Evolutionary conservation across 2,888 invertebrate species (phyloP).

Genomic region (Agrochola circellaris): DNA sequence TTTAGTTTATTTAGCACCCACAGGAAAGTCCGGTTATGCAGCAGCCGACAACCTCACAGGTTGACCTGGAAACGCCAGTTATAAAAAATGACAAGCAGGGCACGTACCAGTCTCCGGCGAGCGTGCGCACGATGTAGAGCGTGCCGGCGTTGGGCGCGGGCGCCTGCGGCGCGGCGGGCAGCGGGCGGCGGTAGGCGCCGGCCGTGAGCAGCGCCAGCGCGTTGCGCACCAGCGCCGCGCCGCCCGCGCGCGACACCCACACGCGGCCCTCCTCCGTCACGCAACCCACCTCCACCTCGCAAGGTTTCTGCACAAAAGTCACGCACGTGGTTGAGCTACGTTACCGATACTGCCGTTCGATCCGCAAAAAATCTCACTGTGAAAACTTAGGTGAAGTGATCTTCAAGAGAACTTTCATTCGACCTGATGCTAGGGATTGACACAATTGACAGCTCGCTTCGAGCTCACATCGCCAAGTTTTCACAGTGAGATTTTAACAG

Average conservation of each 20-base stretch:
- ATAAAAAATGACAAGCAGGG: background rate
- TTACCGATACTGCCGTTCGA: background rate
- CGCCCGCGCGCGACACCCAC: conserved; percentile 87
- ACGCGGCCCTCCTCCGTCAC: conserved; percentile 87
- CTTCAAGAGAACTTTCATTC: background rate
- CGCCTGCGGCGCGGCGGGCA: conserved; percentile 85
- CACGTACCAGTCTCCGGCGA: conserved; percentile 86
- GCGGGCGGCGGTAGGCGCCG: conserved; percentile 85
- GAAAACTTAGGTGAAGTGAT: background rate
- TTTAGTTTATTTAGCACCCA: no score
- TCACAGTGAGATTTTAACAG: background rate
- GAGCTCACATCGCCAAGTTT: background rate
- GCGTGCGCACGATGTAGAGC: conserved; percentile 88
- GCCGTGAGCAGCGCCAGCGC: conserved; percentile 85
- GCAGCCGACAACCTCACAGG: no score
- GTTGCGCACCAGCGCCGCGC: conserved; percentile 80
- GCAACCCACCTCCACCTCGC: conserved; percentile 87
- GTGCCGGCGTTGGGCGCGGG: conserved; percentile 78
- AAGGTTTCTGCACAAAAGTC: conserved; percentile 75
- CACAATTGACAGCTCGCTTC: background rate
- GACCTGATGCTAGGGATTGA: background rate
- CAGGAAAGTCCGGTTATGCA: no score
- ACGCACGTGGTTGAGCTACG: background rate
- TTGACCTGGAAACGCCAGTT: no score
- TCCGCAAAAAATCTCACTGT: background rate